Evolutionary conservation across 2,113 vertebrate species (phyloP), one percentile per base, ranked within the genome.

Genomic region (Mystacornis crossleyi): DNA sequence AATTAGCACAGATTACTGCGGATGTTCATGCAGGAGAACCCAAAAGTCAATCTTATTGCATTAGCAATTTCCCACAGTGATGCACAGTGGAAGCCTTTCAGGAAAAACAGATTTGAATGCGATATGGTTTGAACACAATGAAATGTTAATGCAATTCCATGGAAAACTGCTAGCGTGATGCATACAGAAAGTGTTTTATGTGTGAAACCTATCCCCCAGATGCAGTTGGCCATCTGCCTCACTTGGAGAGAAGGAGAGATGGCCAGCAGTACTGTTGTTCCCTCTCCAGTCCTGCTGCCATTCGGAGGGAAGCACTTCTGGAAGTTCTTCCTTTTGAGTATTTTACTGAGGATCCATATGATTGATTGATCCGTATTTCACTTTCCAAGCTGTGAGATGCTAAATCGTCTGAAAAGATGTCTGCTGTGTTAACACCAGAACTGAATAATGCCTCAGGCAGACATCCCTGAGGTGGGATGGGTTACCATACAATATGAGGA

Each of bases 11-110:
- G 92, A 89, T 82, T 36, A 40, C 92, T 96, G 84, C 26, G 47
- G 95, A 86, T 94, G 80, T 83, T 92, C 64, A 15, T 83, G 80
- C 71, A 79, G 89, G 86, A 95, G 94, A 92, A 94, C 77, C 86
- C 96, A 80, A 88, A 88, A 81, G 93, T 95, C 95, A 88, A 62
- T 95, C 93, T 95, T 96, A 96, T n/a, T 96, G 93, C 95, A 94
- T 96, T 97, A 96, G 82, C 96, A 90, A 53, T 96, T 97, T 97
- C 91, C 94, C 91, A 78, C 95, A 96, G 96, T 93, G 73, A 93
- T 92, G 86, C 79, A 96, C 96, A 97, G 80, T 95, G 90, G 91
- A 95, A 95, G 48, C 92, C 96, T 96, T 97, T 97, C 96, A 97
- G 95, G 53, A 64, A 90, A 94, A 95, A 75, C 62, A 95, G 81